Conservation (phyloP, 2,888 invertebrate genomes). For the Parnassius orleans region DNA sequence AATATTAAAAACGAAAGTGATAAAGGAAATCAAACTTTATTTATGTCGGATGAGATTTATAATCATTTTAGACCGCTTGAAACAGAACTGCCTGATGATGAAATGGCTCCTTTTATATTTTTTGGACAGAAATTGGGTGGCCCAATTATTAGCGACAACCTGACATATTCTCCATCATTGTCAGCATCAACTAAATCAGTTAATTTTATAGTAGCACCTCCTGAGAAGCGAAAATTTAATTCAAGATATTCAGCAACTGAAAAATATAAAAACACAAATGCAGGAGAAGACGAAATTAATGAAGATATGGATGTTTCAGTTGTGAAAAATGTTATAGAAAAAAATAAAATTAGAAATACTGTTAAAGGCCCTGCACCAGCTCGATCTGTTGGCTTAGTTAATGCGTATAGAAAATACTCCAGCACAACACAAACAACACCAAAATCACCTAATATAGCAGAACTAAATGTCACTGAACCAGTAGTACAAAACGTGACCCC, state of each 20-base stretch:
- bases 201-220: slow-evolving; percentile 64
- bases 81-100: slow-evolving; percentile 82
- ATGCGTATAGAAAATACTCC: slow-evolving; percentile 69
- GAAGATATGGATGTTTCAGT: slow-evolving; percentile 83
- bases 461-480: slow-evolving; percentile 59
- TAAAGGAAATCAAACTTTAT: slow-evolving; percentile 76
- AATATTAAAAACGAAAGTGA: slow-evolving; percentile 56
- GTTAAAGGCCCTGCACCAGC: slow-evolving; percentile 76
- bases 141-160: slow-evolving; percentile 61
- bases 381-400: slow-evolving; percentile 67
- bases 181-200: slow-evolving; percentile 76
- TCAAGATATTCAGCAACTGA: slow-evolving; percentile 73
- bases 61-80: slow-evolving; percentile 84
- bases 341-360: slow-evolving; percentile 75
- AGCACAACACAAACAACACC: slow-evolving; percentile 54
- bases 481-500: slow-evolving; percentile 50
- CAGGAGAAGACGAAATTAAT: slow-evolving; percentile 79
- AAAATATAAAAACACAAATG: slow-evolving; percentile 71
- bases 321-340: slow-evolving; percentile 76
- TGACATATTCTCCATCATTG: slow-evolving; percentile 68
- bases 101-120: slow-evolving; percentile 85
- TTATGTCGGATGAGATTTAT: slow-evolving; percentile 83
- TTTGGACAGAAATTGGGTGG: slow-evolving; percentile 84
- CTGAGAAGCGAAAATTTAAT: slow-evolving; percentile 68
- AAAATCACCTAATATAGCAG: slow-evolving; percentile 52